These are phyloP conservation scores for Polia nebulosa DNA, from an alignment of 2,888 invertebrate genomes.

Conservation along the genomic window DNA sequence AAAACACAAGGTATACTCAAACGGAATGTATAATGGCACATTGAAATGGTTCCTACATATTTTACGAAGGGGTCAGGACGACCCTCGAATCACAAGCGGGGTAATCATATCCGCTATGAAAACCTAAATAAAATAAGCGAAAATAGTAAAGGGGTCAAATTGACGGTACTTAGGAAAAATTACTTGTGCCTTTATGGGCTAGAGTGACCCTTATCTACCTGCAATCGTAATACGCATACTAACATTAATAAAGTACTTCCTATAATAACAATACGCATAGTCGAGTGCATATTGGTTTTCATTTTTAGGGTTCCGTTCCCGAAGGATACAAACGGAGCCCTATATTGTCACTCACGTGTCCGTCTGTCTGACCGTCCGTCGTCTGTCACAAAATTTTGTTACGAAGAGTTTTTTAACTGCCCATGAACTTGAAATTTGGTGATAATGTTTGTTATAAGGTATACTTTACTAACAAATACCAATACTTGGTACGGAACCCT, in stretches of 20 bases:
- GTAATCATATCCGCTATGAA: conserved; percentile 66
- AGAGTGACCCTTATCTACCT: conserved; percentile 13
- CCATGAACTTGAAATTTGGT: no score
- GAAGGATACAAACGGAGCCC: no score
- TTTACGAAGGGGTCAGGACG: conserved; percentile 63
- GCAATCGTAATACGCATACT: conserved; percentile 1
- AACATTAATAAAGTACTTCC: background rate
- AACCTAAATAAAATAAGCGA: conserved; percentile 56
- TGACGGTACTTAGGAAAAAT: conserved; percentile 50
- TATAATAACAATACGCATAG: background rate
- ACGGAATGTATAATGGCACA: conserved; percentile 66
- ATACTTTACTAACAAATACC: no score
- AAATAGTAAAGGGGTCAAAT: conserved; percentile 53
- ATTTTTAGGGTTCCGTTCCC: no score
- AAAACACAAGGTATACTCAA: conserved; percentile 47
- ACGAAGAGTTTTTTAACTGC: no score
- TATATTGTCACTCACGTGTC: no score
- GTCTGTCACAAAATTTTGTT: no score
- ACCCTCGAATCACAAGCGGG: conserved; percentile 63
- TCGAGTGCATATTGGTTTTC: background rate
- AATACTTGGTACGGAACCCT: no score
- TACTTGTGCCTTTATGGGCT: conserved; percentile 27
- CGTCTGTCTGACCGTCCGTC: no score
- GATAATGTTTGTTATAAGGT: no score
- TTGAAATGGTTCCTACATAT: conserved; percentile 69